These are phyloP conservation scores for Escarpia spicata DNA, from an alignment of 2,888 invertebrate species.

Conservation along the genomic window DNA sequence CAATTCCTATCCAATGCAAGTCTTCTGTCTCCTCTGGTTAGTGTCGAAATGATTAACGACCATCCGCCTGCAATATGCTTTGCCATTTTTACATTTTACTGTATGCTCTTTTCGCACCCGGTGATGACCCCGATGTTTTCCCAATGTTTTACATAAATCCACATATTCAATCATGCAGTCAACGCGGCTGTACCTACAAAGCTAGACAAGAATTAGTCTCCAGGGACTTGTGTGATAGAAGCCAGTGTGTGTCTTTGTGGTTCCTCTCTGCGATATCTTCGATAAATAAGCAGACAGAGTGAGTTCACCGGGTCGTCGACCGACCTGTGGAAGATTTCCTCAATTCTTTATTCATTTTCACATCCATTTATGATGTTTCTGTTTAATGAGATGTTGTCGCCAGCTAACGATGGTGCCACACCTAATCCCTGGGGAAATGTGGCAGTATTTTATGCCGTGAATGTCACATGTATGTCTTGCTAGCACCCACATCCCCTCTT, in stretches of 20 bases:
- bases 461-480: not conserved
- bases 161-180: slow-evolving; percentile 2
- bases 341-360: not conserved
- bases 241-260: not conserved
- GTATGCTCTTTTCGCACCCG: not conserved
- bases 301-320: not conserved
- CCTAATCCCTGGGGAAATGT: not conserved
- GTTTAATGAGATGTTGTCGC: not conserved
- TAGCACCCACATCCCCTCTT: not conserved
- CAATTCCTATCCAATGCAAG: not conserved
- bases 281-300: not conserved
- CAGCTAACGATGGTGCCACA: not conserved
- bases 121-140: not conserved
- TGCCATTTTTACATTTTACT: not conserved
- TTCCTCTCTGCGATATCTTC: not conserved
- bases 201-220: not conserved
- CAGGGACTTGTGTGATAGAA: not conserved
- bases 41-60: not conserved
- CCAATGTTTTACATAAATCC: not conserved
- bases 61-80: not conserved
- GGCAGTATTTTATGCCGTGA: not conserved
- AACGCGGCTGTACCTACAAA: not conserved
- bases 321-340: not conserved
- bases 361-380: not conserved
- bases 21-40: not conserved